phyloP scores from a whole-genome alignment of 2,888 invertebrate species.

The Yponomeuta evonymella region DNA sequence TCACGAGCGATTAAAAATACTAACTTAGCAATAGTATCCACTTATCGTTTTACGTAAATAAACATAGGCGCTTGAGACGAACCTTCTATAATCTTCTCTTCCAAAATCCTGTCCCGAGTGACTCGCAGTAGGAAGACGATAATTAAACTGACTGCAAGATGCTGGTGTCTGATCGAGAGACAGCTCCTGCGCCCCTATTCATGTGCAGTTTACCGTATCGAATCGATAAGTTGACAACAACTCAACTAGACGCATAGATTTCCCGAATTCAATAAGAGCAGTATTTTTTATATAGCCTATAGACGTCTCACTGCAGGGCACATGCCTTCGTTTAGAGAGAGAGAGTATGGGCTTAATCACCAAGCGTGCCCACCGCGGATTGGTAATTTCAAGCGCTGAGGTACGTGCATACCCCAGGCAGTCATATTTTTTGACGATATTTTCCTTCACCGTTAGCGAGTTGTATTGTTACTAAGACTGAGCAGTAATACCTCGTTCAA shows the following conservation, averaged over 20 bases:
- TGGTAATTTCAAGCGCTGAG: too few species aligned
- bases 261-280: neutral
- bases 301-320: too few species aligned
- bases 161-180: neutral
- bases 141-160: conserved; percentile 1
- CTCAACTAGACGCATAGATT: neutral
- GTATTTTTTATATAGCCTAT: too few species aligned
- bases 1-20: too few species aligned
- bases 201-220: neutral
- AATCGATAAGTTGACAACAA: neutral
- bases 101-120: neutral
- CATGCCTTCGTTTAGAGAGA: too few species aligned
- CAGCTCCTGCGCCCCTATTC: neutral
- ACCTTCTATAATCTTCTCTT: neutral
- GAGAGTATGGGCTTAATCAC: too few species aligned
- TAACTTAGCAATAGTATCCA: neutral
- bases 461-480: too few species aligned
- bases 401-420: too few species aligned
- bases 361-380: too few species aligned
- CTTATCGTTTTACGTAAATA: neutral
- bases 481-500: too few species aligned
- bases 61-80: neutral
- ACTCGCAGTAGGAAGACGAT: neutral
- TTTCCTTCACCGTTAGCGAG: too few species aligned
- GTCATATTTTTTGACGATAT: too few species aligned